A percentile compares a stretch with the other conserved stretches of the same genome.
These are phyloP conservation scores for Tachina fera DNA, from an alignment of 2,888 invertebrate genomes.

Conservation along the genomic window DNA sequence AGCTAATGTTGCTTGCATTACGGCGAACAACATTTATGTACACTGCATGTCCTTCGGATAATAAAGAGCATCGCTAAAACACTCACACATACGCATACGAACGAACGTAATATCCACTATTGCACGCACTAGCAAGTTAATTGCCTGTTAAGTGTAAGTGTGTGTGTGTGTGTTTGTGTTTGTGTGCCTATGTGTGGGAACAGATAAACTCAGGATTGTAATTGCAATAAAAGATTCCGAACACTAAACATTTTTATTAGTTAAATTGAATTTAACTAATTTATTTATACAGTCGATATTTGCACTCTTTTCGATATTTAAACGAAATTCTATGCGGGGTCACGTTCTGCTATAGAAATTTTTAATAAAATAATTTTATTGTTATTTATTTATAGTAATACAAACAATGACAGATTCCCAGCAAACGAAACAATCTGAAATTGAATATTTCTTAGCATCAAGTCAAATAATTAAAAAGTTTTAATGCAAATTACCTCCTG, in stretches of 20 bases:
- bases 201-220: not conserved
- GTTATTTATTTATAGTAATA: conserved; percentile 43
- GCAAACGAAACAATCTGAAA: not conserved
- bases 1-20: not conserved
- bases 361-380: conserved; percentile 29
- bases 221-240: conserved; percentile 8
- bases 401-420: conserved; percentile 5
- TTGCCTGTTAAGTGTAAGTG: not conserved
- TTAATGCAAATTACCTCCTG: too few species aligned
- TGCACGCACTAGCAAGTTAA: conserved; percentile 4
- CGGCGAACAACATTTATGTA: not conserved
- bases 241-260: conserved; percentile 50
- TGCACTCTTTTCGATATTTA: conserved; percentile 26
- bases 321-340: conserved; percentile 41
- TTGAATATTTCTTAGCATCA: too few species aligned
- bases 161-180: too few species aligned
- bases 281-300: conserved; percentile 8
- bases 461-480: too few species aligned
- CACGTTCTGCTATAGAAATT: conserved; percentile 44
- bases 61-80: not conserved
- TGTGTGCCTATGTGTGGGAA: conserved; percentile 3
- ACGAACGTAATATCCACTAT: not conserved
- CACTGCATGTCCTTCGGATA: conserved; percentile 17
- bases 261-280: conserved; percentile 38
- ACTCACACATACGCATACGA: not conserved